These are phyloP conservation scores for Callopanchax toddi DNA, from an alignment of 2,113 vertebrate genomes.

Conservation along the genomic window DNA sequence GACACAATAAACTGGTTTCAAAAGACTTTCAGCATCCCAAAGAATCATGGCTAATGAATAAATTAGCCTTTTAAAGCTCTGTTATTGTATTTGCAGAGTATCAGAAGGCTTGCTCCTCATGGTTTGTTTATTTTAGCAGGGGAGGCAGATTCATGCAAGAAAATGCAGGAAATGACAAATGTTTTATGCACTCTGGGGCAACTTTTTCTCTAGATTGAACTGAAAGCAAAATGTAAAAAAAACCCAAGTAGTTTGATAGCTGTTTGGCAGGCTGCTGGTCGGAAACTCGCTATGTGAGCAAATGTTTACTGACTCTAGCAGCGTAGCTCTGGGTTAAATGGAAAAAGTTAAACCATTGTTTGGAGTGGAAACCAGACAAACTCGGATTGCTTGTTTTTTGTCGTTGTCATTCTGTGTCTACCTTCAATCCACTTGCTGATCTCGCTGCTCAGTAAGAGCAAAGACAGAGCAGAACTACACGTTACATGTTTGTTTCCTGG, in stretches of 20 bases:
- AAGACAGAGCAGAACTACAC: background rate
- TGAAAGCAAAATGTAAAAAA: too few relatives aligned
- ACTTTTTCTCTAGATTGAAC: conserved; percentile 18
- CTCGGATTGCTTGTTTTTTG: conserved; percentile 17
- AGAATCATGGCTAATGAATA: conserved; percentile 6
- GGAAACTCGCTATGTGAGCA: conserved; percentile 24
- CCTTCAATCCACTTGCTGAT: background rate
- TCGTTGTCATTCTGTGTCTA: background rate
- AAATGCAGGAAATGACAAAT: conserved; percentile 2
- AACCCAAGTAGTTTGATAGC: too few relatives aligned
- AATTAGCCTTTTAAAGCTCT: background rate
- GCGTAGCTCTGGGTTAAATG: conserved; percentile 19
- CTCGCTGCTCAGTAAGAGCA: background rate
- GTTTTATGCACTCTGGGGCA: background rate
- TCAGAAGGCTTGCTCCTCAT: background rate
- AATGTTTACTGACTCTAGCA: conserved; percentile 26
- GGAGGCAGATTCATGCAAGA: background rate
- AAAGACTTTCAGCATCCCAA: conserved; percentile 15
- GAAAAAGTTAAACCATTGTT: conserved; percentile 24
- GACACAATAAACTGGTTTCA: conserved; percentile 17
- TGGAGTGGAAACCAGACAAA: conserved; percentile 20
- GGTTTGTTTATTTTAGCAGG: background rate
- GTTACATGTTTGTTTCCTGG: background rate
- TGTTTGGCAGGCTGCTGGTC: conserved; percentile 34
- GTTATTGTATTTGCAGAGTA: background rate